Percentiles rank a stretch among this genome's conserved stretches.
Conservation (phyloP, 2,113 vertebrate genomes). For the Nasalis larvatus region DNA sequence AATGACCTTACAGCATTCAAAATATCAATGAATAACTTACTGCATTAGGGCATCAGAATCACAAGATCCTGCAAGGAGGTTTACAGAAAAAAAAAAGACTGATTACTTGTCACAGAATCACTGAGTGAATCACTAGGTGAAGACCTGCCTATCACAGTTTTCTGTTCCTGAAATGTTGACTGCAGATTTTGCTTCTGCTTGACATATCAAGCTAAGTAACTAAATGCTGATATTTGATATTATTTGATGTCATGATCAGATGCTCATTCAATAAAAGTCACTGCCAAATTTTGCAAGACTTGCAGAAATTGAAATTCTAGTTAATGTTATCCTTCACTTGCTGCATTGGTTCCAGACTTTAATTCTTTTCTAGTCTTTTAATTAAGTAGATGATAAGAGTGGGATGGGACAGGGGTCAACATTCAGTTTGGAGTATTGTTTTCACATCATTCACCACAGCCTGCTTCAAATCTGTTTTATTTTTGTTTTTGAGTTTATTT, state of each 20-base stretch:
- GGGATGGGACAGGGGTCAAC: background rate
- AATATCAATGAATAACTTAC: conserved; percentile 21
- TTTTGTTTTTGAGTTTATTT: background rate
- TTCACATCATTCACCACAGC: background rate
- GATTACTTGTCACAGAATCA: background rate
- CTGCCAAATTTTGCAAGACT: conserved; percentile 37
- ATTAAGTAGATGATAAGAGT: background rate
- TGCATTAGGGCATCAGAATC: background rate
- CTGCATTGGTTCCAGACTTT: conserved; percentile 26
- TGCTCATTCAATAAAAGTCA: conserved; percentile 30
- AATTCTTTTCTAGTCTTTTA: conserved; percentile 26
- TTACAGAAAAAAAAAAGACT: background rate
- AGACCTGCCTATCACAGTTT: conserved; percentile 3
- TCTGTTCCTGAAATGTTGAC: conserved; percentile 42
- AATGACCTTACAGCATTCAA: background rate
- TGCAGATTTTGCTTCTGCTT: conserved; percentile 34
- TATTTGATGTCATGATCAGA: conserved; percentile 53
- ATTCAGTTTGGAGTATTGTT: background rate
- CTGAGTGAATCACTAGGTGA: background rate
- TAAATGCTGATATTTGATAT: conserved; percentile 28
- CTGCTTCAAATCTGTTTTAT: background rate
- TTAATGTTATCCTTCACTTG: conserved; percentile 36
- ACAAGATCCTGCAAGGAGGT: background rate
- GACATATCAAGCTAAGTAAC: conserved; percentile 33
- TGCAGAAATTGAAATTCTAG: conserved; percentile 52